phyloP scores from a whole-genome alignment of 2,113 vertebrate species.

The Grammomys surdaster region DNA sequence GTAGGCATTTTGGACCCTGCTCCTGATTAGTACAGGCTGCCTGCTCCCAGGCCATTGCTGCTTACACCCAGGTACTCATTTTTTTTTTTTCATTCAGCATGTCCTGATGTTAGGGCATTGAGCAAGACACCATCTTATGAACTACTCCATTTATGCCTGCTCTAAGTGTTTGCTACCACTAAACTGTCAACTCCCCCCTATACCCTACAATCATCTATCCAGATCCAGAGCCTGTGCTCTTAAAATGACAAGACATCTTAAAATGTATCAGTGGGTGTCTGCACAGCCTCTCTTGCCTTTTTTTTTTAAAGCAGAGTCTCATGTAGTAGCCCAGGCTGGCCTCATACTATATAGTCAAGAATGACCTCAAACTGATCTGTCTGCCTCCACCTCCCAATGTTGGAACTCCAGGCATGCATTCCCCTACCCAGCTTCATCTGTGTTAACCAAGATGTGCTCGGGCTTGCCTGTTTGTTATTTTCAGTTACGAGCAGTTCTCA shows the following conservation, averaged over 20 bases:
- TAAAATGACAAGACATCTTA: background rate
- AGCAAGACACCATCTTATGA: background rate
- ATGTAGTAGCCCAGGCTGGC: background rate
- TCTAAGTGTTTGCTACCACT: background rate
- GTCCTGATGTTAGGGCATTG: too few species aligned
- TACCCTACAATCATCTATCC: background rate
- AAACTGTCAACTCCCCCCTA: slow-evolving; percentile 12
- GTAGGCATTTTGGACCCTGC: background rate
- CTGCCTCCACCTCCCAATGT: background rate
- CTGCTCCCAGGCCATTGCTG: background rate
- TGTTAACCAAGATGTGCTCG: background rate
- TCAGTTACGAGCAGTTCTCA: slow-evolving; percentile 60
- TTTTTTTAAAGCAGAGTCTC: background rate
- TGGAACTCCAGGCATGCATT: background rate
- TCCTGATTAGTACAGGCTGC: background rate
- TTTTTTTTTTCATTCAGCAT: background rate
- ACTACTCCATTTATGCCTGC: background rate
- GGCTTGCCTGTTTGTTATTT: slow-evolving; percentile 56
- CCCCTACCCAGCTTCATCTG: background rate
- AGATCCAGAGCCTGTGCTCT: background rate
- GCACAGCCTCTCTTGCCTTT: background rate
- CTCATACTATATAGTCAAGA: background rate
- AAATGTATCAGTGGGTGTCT: background rate
- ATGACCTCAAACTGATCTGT: background rate
- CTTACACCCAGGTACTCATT: background rate